These are phyloP conservation scores for Dipus sagitta DNA, from an alignment of 2,797 vertebrate species.

Conservation along the genomic window DNA sequence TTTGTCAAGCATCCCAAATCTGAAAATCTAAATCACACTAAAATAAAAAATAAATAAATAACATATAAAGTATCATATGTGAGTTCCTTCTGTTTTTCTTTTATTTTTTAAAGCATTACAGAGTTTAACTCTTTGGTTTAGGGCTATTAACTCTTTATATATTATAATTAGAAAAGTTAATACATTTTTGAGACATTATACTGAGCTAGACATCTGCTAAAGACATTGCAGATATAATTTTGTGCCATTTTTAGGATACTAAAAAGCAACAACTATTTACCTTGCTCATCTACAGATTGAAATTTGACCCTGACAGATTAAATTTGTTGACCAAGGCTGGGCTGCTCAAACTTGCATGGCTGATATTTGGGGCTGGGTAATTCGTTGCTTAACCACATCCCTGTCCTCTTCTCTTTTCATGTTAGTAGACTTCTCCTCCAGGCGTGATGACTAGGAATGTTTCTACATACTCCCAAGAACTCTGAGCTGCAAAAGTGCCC, in stretches of 20 bases:
- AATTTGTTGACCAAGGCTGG: neutral
- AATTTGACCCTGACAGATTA: neutral
- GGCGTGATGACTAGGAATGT: neutral
- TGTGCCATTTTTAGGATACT: neutral
- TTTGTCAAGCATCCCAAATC: neutral
- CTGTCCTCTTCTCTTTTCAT: neutral
- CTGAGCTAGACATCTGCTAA: neutral
- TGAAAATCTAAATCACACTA: neutral
- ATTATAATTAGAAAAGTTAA: conserved; percentile 2
- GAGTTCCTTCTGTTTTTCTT: neutral
- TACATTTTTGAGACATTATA: neutral
- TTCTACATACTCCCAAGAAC: neutral
- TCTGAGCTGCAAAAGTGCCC: neutral
- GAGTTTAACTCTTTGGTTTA: neutral
- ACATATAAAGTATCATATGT: neutral
- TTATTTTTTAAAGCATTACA: neutral
- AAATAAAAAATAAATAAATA: neutral
- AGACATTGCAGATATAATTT: conserved; percentile 4
- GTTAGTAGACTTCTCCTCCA: neutral
- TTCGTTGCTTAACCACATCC: neutral
- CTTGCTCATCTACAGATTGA: neutral
- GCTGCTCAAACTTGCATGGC: neutral
- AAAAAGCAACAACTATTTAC: conserved; percentile 4
- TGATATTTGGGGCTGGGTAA: neutral
- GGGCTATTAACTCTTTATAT: neutral